Conservation (phyloP, 2,888 invertebrate genomes). For the Oscheius sp. region DNA sequence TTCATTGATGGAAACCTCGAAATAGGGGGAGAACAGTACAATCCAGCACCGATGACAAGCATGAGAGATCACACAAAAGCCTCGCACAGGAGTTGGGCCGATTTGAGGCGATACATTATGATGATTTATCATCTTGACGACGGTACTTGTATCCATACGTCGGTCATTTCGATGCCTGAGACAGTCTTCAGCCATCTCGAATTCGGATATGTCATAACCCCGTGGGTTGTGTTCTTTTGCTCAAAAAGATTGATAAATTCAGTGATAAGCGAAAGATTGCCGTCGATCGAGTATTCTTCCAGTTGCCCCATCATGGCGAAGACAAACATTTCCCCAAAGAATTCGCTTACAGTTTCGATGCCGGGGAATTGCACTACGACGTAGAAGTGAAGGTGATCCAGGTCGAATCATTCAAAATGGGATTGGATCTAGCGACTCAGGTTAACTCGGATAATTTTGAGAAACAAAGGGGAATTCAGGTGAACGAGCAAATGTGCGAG, state of each 20-base stretch:
- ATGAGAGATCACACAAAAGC: constrained; percentile 87
- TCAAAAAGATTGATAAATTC: constrained; percentile 29
- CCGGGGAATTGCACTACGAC: constrained; percentile 48
- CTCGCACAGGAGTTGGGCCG: constrained; percentile 73
- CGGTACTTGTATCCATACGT: constrained; percentile 81
- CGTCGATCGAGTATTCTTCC: constrained; percentile 63
- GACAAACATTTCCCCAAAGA: constrained; percentile 62
- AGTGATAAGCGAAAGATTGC: constrained; percentile 58
- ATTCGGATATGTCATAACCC: constrained; percentile 76
- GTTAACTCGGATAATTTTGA: neutral
- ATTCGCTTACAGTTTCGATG: constrained; percentile 65
- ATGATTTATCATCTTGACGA: constrained; percentile 83
- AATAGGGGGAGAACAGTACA: constrained; percentile 43
- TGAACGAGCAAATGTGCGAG: constrained; percentile 76
- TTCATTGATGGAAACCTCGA: constrained; percentile 50
- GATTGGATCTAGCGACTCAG: constrained; percentile 59
- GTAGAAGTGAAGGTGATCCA: constrained; percentile 59
- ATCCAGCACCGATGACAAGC: constrained; percentile 78
- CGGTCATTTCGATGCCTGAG: constrained; percentile 83
- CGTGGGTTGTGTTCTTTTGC: constrained; percentile 46
- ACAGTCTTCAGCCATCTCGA: constrained; percentile 77
- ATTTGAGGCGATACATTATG: constrained; percentile 77
- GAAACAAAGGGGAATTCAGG: constrained; percentile 28
- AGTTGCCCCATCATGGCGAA: constrained; percentile 64
- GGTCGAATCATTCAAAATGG: constrained; percentile 66